Base-by-base conservation (phyloP, 2,888 invertebrate species). In the Gnatocerus cornutus region DNA sequence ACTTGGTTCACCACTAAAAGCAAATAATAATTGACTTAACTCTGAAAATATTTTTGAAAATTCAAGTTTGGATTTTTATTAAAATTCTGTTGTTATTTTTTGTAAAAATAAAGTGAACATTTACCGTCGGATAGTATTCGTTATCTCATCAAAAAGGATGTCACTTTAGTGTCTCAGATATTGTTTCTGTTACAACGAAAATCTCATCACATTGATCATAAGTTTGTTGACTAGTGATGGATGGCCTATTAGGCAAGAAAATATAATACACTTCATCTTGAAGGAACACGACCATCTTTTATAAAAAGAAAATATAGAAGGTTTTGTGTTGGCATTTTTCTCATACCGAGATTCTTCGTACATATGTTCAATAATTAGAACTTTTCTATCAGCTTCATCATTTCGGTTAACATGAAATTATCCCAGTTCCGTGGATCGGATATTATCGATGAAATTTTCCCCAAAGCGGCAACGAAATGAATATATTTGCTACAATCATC, bases 21-120 rank as follows among this genome's bases (percentile, higher is more conserved):
- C n/a, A 59, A 59, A 9, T 59, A 59, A 9, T 59, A 59, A 59
- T 46, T 59, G 45, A 46, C 30, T 56, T 56, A 56, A 21, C 56
- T 56, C 29, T 29, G 21, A 43, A 43, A 43, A 43, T 14, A 43
- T 43, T 43, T 43, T 43, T 12, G 14, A 12, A 10, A 43, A 43
- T 37, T 43, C 10, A 43, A 43, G 29, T 56, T 56, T 43, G 27
- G 10, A 29, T n/a, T 12, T 16, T 39, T 56, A n/a, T 14, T 7
- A 10, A 10, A 6, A 56, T 6, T 39, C 14, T 43, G 43, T 43
- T 43, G 12, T 39, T 6, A 46, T 46, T 55, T 55, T 55, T 55
- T 55, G 53, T 39, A 37, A 39, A 39, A 12, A 55, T 39, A 30
- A 37, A 55, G 41, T 21, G 14, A 55, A 55, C 53, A 55, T 55